Percentiles rank a stretch among this genome's conserved stretches.
phyloP scores from a whole-genome alignment of 2,113 vertebrate species.

The Hypomesus transpacificus region DNA sequence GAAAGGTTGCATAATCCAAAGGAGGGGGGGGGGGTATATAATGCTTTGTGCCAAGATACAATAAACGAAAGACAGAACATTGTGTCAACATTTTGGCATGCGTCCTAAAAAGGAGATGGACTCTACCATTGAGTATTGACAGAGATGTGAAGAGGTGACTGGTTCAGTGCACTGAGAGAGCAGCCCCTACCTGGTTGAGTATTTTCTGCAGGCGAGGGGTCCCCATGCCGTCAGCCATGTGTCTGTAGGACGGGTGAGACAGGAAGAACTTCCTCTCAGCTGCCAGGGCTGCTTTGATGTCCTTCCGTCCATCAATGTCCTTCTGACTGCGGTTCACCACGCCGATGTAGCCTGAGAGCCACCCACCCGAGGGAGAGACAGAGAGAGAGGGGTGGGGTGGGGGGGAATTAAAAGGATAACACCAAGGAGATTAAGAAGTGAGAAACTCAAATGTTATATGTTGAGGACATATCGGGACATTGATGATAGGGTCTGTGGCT shows the following conservation, averaged over 20 bases:
- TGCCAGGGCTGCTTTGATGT: conserved; percentile 80
- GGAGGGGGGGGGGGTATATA: neutral
- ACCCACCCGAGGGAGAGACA: neutral
- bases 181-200: conserved; percentile 72
- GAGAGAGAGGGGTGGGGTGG: neutral
- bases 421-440: neutral
- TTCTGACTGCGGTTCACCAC: conserved; percentile 88
- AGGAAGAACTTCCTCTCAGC: conserved; percentile 83
- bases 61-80: neutral
- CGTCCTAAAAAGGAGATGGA: too few relatives aligned
- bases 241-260: conserved; percentile 73
- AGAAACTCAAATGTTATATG: neutral
- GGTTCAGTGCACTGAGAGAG: neutral
- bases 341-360: conserved; percentile 43
- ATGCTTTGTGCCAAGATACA: too few relatives aligned
- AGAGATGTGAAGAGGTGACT: neutral
- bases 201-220: conserved; percentile 79
- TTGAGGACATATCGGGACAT: neutral
- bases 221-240: conserved; percentile 82
- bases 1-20: conserved; percentile 5
- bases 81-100: neutral
- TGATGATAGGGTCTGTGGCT: neutral
- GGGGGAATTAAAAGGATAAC: neutral
- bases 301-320: conserved; percentile 85
- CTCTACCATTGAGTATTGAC: neutral